These are phyloP conservation scores for Pomacea canaliculata DNA, from an alignment of 2,888 invertebrate species.

Conservation along the genomic window DNA sequence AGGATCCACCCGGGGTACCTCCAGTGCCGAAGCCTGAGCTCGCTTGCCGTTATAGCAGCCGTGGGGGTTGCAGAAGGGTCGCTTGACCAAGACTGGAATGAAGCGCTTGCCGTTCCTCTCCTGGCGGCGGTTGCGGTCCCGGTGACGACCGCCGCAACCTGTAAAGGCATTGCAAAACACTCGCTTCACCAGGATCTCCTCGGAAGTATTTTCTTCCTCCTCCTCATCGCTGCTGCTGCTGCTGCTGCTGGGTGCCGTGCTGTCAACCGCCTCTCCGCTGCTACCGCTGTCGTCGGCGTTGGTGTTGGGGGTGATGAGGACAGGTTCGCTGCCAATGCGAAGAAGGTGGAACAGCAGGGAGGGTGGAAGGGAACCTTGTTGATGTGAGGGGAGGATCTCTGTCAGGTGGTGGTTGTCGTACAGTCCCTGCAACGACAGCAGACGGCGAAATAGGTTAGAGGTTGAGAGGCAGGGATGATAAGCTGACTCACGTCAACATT, in stretches of 20 bases:
- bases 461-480: background rate
- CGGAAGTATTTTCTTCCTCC: background rate
- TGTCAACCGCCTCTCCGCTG: background rate
- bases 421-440: no score
- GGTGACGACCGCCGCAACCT: constrained; percentile 37
- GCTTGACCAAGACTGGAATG: constrained; percentile 35
- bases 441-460: background rate
- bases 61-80: constrained; percentile 54
- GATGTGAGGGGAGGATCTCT: background rate
- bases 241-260: background rate
- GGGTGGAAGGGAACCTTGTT: background rate
- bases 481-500: no score
- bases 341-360: constrained; percentile 18
- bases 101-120: constrained; percentile 15
- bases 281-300: background rate
- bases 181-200: constrained; percentile 25
- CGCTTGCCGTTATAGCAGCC: constrained; percentile 51
- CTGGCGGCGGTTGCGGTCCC: constrained; percentile 30
- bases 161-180: constrained; percentile 43
- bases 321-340: background rate
- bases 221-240: background rate
- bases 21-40: background rate
- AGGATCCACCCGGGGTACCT: background rate
- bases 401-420: constrained; percentile 1
- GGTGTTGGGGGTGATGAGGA: background rate